Base-by-base conservation (phyloP, 2,797 vertebrate species). In the Rhabdomys pumilio region DNA sequence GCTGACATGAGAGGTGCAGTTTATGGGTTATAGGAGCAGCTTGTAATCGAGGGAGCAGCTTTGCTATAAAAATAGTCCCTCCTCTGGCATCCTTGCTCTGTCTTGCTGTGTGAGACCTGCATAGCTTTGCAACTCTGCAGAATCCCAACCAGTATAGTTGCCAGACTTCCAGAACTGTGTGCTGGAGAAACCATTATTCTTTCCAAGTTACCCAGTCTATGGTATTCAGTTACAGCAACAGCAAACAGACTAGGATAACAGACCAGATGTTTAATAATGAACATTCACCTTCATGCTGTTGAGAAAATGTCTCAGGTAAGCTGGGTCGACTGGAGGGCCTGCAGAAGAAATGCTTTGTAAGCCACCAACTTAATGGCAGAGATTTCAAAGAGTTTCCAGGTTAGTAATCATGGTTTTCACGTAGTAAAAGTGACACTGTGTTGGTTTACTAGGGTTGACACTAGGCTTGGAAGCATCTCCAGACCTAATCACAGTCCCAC, bases 261-360 rank as follows among this genome's bases (percentile, higher is more conserved):
- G 89, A 26, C 73, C 81, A 75, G 72, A 72, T 14, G 41, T 63
- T 96, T 91, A 96, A 72, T n/a, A 69, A 59, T 85, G 77, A 92
- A 97, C 67, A 97, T 95, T 98, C 98, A 98, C 99, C 98, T 98
- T 99, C 89, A 98, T 96, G 97, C 98, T 98, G 86, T 98, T 98
- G 95, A 98, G 97, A 95, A 98, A 97, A 94, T 98, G 98, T 97
- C 97, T 98, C 96, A 98, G 98, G 95, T 98, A 98, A 55, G 97
- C 89, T 22, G 98, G 96, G 95, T 98, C 97, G 41, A 98, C 79
- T 34, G 98, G 98, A 98, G 98, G 98, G 97, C 98, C 98, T 99
- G 96, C 90, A 98, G 98, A 97, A 97, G 76, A 89, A 98, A 88
- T 11, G 11, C 77, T 95, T 84, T 3, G 9, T 96, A 95, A 94